A percentile compares a stretch with the other conserved stretches of the same genome.
Conservation (phyloP, 2,797 vertebrate species). For the Syngnathus rostellatus region DNA sequence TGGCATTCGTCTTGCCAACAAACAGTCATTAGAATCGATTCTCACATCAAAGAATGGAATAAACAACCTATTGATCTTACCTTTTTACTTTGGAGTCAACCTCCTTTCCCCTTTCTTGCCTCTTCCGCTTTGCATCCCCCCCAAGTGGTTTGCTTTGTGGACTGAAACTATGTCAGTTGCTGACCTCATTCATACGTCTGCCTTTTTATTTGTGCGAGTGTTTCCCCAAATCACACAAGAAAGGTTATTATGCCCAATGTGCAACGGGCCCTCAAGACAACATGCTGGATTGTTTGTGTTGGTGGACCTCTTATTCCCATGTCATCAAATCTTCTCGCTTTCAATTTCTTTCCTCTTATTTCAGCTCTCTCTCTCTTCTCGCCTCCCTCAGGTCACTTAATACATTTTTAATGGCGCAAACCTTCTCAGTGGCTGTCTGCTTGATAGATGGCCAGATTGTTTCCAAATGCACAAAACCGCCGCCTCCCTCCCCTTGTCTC, state of each 20-base stretch:
- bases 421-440: background rate
- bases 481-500: background rate
- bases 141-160: constrained; percentile 51
- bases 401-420: constrained; percentile 8
- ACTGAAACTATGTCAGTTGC: constrained; percentile 57
- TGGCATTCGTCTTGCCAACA: background rate
- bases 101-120: constrained; percentile 8
- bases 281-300: background rate
- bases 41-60: background rate
- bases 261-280: background rate
- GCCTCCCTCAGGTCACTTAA: constrained; percentile 4
- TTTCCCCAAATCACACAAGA: background rate
- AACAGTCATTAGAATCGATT: background rate
- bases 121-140: constrained; percentile 20
- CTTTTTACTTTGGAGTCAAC: background rate
- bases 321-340: background rate
- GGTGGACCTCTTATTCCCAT: background rate
- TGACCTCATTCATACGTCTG: constrained; percentile 59
- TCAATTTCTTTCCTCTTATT: background rate
- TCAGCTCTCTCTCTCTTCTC: background rate
- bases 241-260: background rate
- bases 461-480: constrained; percentile 11
- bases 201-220: constrained; percentile 9
- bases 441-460: background rate
- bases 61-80: background rate